Evolutionary conservation across 2,113 vertebrate genomes (phyloP), one percentile per base, ranked within the genome.

Genomic region (Rhinolophus sinicus): DNA sequence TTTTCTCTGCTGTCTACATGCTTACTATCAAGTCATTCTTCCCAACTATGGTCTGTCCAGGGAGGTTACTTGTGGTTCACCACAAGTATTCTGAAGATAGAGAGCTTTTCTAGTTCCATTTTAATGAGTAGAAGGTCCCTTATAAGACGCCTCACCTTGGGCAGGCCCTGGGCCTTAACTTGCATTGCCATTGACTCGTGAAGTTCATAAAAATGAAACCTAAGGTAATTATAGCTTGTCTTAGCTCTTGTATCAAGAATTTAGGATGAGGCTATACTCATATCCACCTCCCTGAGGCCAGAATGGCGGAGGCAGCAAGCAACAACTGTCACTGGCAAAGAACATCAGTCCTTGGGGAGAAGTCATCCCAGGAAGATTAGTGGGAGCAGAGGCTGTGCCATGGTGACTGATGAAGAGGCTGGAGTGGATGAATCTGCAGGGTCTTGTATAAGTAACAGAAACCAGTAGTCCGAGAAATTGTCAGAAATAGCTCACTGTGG

Each of bases 141-240:
- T 75, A 18, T n/a, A 78, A 50, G 50, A 92, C 9, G 54, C 15
- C 3, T 87, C 14, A 44, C 44, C 38, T 78, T 75, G 15, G 35
- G n/a, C 30, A 93, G 90, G 18, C 33, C 26, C 11, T 89, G 44
- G 28, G 14, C n/a, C 69, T 91, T 94, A 94, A 38, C 19, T 89
- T 89, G 30, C 47, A 80, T 56, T 30, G 47, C 19, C 22, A 10
- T 93, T 93, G 67, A 64, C 76, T 52, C 83, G 76, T 35, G 24
- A 80, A n/a, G 16, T 81, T 70, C 70, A n/a, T 35, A 64, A 92
- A 93, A 93, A 40, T 83, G 22, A 86, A 90, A n/a, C 11, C 62
- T 58, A 65, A 65, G 21, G 80, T 80, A 33, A 76, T 52, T 58
- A 77, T 33, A 88, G 26, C 12, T 54, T 58, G 64, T 72, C 2